These are phyloP conservation scores for Percina caprodes DNA, from an alignment of 2,113 vertebrate species.

Conservation along the genomic window DNA sequence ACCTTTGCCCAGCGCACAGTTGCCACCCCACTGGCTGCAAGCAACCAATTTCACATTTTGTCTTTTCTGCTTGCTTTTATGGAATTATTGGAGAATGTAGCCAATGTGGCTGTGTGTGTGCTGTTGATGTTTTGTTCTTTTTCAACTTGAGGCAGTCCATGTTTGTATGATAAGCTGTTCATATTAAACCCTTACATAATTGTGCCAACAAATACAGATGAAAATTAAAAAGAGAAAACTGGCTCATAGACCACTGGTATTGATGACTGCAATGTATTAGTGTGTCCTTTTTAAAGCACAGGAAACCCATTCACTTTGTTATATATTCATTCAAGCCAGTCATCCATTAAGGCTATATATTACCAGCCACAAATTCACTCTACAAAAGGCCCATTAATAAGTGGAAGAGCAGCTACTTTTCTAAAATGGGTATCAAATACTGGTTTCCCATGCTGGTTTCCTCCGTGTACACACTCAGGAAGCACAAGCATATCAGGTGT, in stretches of 20 bases:
- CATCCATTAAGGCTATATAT: conserved; percentile 52
- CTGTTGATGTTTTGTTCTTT: conserved; percentile 1
- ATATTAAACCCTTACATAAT: background rate
- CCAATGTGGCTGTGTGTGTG: background rate
- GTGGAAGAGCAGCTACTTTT: conserved; percentile 47
- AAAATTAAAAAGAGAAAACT: background rate
- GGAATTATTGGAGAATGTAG: background rate
- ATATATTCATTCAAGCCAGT: conserved; percentile 35
- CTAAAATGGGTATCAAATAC: conserved; percentile 43
- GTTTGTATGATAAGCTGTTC: background rate
- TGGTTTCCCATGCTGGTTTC: conserved; percentile 66
- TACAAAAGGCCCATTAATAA: conserved; percentile 66
- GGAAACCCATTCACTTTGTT: conserved; percentile 52
- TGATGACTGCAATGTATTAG: conserved; percentile 13
- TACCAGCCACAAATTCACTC: conserved; percentile 55
- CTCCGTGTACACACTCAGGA: conserved; percentile 24
- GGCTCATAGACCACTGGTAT: background rate
- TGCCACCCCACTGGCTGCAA: conserved; percentile 36
- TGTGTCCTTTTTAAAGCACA: conserved; percentile 28
- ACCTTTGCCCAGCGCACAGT: conserved; percentile 62
- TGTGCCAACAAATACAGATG: background rate
- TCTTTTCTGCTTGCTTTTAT: background rate
- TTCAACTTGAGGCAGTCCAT: background rate
- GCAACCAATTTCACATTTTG: conserved; percentile 5
- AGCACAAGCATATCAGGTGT: conserved; percentile 53